Evolutionary conservation across 2,888 invertebrate species (phyloP), one percentile per base, ranked within the genome.

Genomic region (Saturnia japonica): DNA sequence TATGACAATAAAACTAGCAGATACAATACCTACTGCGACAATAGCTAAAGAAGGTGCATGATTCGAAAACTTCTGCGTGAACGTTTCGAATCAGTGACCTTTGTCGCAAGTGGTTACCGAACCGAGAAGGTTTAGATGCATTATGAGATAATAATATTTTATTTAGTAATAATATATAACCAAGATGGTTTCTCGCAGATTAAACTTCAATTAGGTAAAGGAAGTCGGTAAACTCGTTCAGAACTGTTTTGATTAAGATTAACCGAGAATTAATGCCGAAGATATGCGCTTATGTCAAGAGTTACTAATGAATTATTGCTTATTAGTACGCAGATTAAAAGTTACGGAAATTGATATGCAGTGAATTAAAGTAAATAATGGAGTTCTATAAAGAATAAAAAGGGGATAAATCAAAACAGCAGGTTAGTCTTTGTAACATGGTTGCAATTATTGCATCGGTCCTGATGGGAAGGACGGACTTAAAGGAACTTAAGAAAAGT

Each of bases 211-310:
- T 40, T 64, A 40, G 34, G 1, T 40, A 40, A 64, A 64, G 64
- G 64, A 64, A 64, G 64, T 40, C 64, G 40, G 19, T n/a, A 64
- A 34, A 64, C 64, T n/a, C 64, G 64, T 40, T 64, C 40, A 19
- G 22, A 19, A n/a, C 64, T 8, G 19, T 62, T 19, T 64, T 3
- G 64, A 64, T 34, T 47, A 64, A 19, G 57, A 57, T 42, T 28
- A 54, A 66, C 67, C 66, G 70, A 64, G 16, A 67, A 70, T 54
- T 70, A 70, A 66, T 12, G 43, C 25, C 19, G 54, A 28, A 42
- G 74, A 75, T 75, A 75, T 73, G 70, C 43, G 68, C 74, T 74
- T 72, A 72, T 70, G 72, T 74, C 71, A 68, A 69, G 66, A 70
- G 40, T 11, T 40, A 40, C 7, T 71, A 73, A 73, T 80, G 3